Evolutionary conservation across 2,797 vertebrate genomes (phyloP).

Genomic region (Oceanodroma leucorhoa): DNA sequence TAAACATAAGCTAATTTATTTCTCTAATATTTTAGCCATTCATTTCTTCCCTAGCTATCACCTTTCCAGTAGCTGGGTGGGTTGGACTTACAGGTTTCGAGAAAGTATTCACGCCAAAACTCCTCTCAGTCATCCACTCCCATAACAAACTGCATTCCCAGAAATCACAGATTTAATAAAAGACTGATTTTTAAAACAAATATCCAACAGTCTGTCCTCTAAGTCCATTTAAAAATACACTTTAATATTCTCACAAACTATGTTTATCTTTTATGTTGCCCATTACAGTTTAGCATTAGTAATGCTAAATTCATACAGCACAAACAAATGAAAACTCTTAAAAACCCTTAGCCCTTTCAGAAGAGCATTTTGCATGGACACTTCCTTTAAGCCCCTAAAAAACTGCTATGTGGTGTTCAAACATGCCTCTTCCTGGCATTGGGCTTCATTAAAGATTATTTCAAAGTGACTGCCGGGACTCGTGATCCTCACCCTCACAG

Average conservation of each 20-base stretch:
- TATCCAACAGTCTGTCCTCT: not conserved
- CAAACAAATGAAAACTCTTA: not conserved
- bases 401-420: not conserved
- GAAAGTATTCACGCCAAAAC: not conserved
- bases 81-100: not conserved
- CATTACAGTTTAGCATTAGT: not conserved
- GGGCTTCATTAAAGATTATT: not conserved
- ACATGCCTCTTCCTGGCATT: not conserved
- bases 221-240: not conserved
- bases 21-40: not conserved
- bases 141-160: not conserved
- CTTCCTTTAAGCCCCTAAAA: not conserved
- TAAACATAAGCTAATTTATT: not conserved
- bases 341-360: not conserved
- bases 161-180: not conserved
- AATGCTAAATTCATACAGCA: not conserved
- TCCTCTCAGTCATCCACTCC: not conserved
- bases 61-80: not conserved
- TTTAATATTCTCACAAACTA: not conserved
- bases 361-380: not conserved
- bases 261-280: not conserved
- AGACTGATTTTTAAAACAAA: not conserved
- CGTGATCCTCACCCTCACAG: not conserved
- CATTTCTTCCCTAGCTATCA: not conserved
- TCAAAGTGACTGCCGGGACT: not conserved